Percentiles rank a stretch among this genome's conserved stretches.
phyloP scores from a whole-genome alignment of 1,140 invertebrate genomes.

The Berghia stephanieae region DNA sequence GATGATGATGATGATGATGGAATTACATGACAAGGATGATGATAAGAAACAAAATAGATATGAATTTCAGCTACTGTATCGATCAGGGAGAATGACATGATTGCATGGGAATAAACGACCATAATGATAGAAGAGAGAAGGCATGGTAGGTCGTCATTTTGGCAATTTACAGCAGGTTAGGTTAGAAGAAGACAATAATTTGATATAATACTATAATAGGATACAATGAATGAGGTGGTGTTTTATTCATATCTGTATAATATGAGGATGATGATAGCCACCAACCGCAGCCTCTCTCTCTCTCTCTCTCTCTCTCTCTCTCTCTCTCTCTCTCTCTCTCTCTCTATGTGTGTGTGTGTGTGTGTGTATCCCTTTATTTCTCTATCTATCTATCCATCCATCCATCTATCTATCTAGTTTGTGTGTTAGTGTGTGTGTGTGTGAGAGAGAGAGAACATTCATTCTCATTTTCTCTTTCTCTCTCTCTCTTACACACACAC shows the following conservation, averaged over 20 bases:
- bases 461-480: background rate
- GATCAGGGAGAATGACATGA: background rate
- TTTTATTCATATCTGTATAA: no score
- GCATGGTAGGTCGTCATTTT: background rate
- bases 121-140: background rate
- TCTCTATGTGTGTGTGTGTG: no score
- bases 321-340: no score
- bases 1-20: slow-evolving; percentile 1
- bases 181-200: background rate
- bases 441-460: background rate
- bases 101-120: background rate
- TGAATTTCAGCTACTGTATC: background rate
- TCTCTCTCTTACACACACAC: background rate
- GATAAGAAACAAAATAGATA: background rate
- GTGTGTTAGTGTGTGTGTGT: no score
- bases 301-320: background rate
- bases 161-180: background rate
- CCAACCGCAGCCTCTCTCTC: background rate
- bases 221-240: no score
- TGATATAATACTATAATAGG: no score
- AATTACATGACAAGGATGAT: background rate
- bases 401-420: no score
- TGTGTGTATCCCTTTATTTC: no score
- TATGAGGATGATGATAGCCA: no score
- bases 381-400: no score